Evolutionary conservation across 2,113 vertebrate species (phyloP), one percentile per base, ranked within the genome.

Genomic region (Pelecanus crispus): DNA sequence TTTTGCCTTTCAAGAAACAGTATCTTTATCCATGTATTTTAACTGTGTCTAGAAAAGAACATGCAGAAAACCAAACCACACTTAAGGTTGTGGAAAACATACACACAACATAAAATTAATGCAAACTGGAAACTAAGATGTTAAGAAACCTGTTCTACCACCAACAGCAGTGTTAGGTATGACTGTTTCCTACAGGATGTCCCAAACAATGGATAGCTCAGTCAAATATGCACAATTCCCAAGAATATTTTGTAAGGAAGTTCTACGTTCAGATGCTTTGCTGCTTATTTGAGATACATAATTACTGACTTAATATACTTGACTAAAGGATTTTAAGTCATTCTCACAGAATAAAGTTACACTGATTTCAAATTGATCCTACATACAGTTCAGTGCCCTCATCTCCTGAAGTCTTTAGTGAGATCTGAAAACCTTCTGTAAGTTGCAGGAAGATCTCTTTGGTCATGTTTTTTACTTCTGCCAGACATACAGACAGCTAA

Each of bases 31-130:
- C 28, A 28, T 3, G 4, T 55, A 40, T 88, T 68, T 88, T 84
- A 58, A 13, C 15, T 49, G 4, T 19, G 6, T 73, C 63, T 88
- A 38, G 44, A 44, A 77, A 90, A 53, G 21, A 75, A 49, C 0
- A 1, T 24, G 10, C 4, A 44, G 40, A 71, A 68, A 77, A 73
- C 1, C 5, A 50, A 61, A 20, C 1, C 5, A 36, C 0, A 0
- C 32, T 62, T 62, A 61, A 55, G 49, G 52, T 38, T 67, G 34
- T 42, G 15, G 7, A 62, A 72, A 80, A 38, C 6, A 7, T 22
- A 44, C 3, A 5, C 14, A 52, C 24, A 56, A 40, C 22, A n/a
- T 65, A 45, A 71, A 83, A 34, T 38, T 6, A 80, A 47, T 29
- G 34, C 5, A 62, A 50, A 44, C 6, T 73, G 13, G 6, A 44